Evolutionary conservation across 2,113 vertebrate species (phyloP).

Genomic region (Hemiscyllium ocellatum): DNA sequence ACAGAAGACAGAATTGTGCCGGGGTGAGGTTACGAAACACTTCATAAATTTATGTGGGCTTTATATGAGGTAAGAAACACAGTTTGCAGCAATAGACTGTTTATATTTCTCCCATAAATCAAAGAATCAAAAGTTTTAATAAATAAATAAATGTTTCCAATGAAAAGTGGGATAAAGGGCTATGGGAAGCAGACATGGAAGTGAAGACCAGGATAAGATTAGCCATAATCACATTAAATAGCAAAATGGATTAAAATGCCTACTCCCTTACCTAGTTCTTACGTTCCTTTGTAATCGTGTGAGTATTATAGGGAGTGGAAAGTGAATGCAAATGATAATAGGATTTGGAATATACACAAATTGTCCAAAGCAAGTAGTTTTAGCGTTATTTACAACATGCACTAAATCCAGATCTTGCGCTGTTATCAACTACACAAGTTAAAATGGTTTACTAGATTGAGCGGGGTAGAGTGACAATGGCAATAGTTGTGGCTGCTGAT

Average conservation of each 20-base stretch:
- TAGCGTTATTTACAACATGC: background rate
- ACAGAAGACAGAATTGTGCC: background rate
- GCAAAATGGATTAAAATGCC: too few relatives aligned
- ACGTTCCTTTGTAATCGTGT: background rate
- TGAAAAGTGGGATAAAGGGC: too few relatives aligned
- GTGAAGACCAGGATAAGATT: too few relatives aligned
- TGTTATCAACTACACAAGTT: background rate
- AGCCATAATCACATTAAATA: too few relatives aligned
- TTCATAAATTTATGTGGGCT: background rate
- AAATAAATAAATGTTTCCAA: too few relatives aligned
- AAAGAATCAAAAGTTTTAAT: too few relatives aligned
- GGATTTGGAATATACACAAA: background rate
- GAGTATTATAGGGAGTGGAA: background rate
- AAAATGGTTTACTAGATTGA: background rate
- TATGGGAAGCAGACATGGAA: too few relatives aligned
- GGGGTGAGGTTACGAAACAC: background rate
- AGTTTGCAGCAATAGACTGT: background rate
- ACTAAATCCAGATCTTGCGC: background rate
- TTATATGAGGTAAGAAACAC: background rate
- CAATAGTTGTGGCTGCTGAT: background rate
- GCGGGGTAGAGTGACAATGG: background rate
- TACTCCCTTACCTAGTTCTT: too few relatives aligned
- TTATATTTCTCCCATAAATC: background rate
- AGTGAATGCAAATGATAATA: background rate
- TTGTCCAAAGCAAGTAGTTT: background rate